Percentiles rank a stretch among this genome's conserved stretches.
Conservation (phyloP, 2,113 vertebrate species). For the Ophiodon elongatus region DNA sequence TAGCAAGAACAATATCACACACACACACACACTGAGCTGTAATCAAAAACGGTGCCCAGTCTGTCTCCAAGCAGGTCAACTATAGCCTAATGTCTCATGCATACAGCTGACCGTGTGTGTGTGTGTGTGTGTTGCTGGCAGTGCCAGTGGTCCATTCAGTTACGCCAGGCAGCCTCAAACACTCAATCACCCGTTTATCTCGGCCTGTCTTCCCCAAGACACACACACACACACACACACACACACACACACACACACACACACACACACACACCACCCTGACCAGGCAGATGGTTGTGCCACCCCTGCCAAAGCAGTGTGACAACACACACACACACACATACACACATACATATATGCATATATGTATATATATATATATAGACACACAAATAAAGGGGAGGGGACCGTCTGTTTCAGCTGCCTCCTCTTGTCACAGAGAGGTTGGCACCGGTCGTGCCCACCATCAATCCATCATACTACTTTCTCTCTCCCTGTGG, state of each 20-base stretch:
- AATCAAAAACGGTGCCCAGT: constrained; percentile 64
- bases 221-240: constrained; percentile 27
- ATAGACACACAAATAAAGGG: constrained; percentile 64
- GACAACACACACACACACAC: constrained; percentile 55
- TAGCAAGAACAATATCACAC: background rate
- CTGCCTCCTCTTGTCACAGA: constrained; percentile 73
- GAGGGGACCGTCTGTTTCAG: constrained; percentile 77
- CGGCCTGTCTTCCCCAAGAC: constrained; percentile 65
- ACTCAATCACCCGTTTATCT: constrained; percentile 80
- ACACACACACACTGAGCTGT: constrained; percentile 27
- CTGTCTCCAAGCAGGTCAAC: constrained; percentile 83
- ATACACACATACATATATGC: constrained; percentile 18
- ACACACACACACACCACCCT: constrained; percentile 37
- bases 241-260: constrained; percentile 7
- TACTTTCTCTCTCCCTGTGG: constrained; percentile 23
- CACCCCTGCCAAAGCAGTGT: constrained; percentile 75
- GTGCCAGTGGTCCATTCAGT: constrained; percentile 75
- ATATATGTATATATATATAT: background rate
- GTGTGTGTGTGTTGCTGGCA: constrained; percentile 24
- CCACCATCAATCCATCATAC: constrained; percentile 75
- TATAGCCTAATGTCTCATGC: constrained; percentile 77
- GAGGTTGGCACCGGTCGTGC: constrained; percentile 66
- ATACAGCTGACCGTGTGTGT: constrained; percentile 75
- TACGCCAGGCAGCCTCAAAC: constrained; percentile 65
- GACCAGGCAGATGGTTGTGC: constrained; percentile 78